Base-by-base conservation (phyloP, 2,113 vertebrate genomes). In the Edolisoma coerulescens region DNA sequence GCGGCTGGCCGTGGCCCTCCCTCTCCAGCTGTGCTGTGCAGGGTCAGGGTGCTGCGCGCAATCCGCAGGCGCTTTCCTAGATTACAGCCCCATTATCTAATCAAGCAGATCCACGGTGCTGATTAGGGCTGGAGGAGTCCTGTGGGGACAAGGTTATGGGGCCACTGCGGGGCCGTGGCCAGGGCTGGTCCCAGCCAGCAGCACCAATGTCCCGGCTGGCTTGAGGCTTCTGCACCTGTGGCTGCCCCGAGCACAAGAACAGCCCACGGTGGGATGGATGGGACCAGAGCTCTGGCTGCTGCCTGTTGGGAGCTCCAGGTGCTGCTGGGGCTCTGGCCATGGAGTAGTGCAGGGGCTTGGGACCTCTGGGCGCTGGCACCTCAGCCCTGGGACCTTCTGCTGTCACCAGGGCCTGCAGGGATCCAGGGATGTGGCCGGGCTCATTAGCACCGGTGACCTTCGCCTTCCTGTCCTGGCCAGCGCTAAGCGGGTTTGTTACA, bases 21-120 rank as follows among this genome's bases (percentile, higher is more conserved):
- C 91, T 57, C 70, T 52, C 94, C 95, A 96, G 95, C 94, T 96
- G 95, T 76, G 95, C 92, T 1, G 16, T 2, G 13, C 61, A 2
- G 95, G 67, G 94, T 39, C 54, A 47, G n/a, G 71, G 84, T 87
- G 23, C 3, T 6, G 19, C 0, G 7, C 30, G 7, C 93, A 90
- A 89, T 95, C 95, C 73, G 3, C 54, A 42, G 69, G 64, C 82
- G 42, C 96, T 95, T 83, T 45, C 77, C 67, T 92, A 96, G 97
- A 96, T 97, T 96, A 97, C 90, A 56, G 88, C 85, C 91, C 85
- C 93, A 81, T 97, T 96, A 97, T 93, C 96, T 93, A 60, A 96
- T 96, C 53, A 95, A 95, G 86, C 85, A 9, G 92, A 92, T 96
- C 92, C 64, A 2, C 1, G 3, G n/a, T 9, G 6, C 95, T 47